Conservation (phyloP, 2,113 vertebrate species). For the Brienomyrus brachyistius region DNA sequence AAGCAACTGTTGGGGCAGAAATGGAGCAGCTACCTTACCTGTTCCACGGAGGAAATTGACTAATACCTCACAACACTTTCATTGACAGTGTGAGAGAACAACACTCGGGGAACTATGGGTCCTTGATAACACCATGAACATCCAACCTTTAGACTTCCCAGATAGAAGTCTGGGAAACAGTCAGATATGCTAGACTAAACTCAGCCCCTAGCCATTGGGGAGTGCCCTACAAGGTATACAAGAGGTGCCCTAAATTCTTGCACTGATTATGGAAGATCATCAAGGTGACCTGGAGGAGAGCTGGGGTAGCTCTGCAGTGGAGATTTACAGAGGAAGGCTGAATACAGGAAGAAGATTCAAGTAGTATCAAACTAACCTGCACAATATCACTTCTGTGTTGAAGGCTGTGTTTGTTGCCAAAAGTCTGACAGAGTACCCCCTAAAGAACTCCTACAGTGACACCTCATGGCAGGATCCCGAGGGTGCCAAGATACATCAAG, state of each 20-base stretch:
- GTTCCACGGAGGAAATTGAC: not conserved
- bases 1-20: not conserved
- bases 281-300: slow-evolving; percentile 16
- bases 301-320: slow-evolving; percentile 15
- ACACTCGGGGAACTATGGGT: not conserved
- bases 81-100: not conserved
- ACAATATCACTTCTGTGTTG: not conserved
- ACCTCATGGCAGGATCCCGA: not conserved
- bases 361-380: not conserved
- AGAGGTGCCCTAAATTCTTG: slow-evolving; percentile 5
- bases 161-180: slow-evolving; percentile 3
- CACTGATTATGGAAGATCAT: slow-evolving; percentile 14
- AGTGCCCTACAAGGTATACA: slow-evolving; percentile 12
- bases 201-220: slow-evolving; percentile 10
- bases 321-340: slow-evolving; percentile 6
- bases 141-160: not conserved
- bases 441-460: not conserved
- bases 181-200: not conserved
- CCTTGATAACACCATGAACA: not conserved
- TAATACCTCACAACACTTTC: not conserved
- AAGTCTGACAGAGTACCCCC: not conserved
- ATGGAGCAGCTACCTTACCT: not conserved
- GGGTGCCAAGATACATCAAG: not conserved
- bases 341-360: slow-evolving; percentile 18
- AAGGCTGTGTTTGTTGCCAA: not conserved